Conservation (phyloP, 2,888 invertebrate species). For the Dione juno region DNA sequence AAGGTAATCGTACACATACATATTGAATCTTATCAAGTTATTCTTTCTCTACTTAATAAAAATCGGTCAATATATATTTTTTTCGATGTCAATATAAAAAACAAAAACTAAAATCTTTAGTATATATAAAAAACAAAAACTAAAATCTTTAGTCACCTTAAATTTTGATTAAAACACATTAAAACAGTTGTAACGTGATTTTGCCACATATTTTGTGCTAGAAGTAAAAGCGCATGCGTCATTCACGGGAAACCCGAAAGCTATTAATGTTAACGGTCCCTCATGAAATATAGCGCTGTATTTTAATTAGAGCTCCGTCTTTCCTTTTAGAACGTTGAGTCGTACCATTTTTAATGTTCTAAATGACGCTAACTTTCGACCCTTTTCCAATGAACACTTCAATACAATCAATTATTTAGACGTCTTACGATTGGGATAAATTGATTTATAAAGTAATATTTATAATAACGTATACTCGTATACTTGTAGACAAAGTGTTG, state of each 20-base stretch:
- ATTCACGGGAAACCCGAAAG: constrained; percentile 50
- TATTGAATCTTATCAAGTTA: no score
- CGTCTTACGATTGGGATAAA: neutral
- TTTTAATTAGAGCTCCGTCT: constrained; percentile 61
- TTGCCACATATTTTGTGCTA: constrained; percentile 29
- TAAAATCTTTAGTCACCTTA: neutral
- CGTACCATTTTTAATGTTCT: constrained; percentile 24
- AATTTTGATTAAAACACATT: neutral
- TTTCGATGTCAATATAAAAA: neutral
- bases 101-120: no score
- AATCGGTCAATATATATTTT: no score
- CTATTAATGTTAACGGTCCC: constrained; percentile 61
- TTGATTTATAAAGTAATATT: neutral
- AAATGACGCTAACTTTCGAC: constrained; percentile 14
- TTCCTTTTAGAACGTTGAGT: constrained; percentile 48
- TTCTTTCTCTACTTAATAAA: no score
- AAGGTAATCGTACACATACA: neutral
- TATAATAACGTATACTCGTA: no score
- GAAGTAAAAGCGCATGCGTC: constrained; percentile 49
- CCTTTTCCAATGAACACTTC: constrained; percentile 9
- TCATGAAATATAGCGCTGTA: constrained; percentile 62
- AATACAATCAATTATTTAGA: neutral
- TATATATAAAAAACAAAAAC: neutral
- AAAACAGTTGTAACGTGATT: constrained; percentile 24
- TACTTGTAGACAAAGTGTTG: no score